These are phyloP conservation scores for Okapia johnstoni DNA, from an alignment of 2,113 vertebrate species.

Conservation along the genomic window DNA sequence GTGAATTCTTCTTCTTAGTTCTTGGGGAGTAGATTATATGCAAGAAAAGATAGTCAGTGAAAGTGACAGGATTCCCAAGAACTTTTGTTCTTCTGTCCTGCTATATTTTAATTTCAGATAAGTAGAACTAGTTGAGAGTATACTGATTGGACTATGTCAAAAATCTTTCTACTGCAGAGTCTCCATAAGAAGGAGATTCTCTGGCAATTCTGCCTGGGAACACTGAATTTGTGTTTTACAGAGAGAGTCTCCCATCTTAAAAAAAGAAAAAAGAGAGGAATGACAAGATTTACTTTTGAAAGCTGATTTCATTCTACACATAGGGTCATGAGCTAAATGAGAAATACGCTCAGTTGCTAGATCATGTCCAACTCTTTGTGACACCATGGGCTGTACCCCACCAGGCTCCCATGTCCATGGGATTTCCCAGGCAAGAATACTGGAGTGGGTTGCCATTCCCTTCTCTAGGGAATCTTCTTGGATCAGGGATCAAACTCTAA, in stretches of 20 bases:
- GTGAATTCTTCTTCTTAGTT: constrained; percentile 45
- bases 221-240: neutral
- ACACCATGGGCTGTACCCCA: neutral
- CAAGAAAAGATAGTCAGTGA: neutral
- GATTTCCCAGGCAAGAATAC: neutral
- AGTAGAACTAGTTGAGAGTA: neutral
- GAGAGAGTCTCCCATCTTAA: neutral
- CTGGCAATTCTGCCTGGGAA: neutral
- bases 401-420: neutral
- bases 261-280: neutral
- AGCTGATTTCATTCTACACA: neutral
- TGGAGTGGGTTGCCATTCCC: neutral
- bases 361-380: neutral
- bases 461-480: neutral
- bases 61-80: neutral
- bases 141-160: neutral
- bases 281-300: neutral
- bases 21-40: neutral
- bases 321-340: neutral
- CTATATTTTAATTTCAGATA: neutral
- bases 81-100: neutral
- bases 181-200: neutral
- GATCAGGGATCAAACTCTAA: neutral
- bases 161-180: neutral
- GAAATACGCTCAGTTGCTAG: neutral